Evolutionary conservation across 2,797 vertebrate species (phyloP).

Genomic region (Salarias fasciatus): DNA sequence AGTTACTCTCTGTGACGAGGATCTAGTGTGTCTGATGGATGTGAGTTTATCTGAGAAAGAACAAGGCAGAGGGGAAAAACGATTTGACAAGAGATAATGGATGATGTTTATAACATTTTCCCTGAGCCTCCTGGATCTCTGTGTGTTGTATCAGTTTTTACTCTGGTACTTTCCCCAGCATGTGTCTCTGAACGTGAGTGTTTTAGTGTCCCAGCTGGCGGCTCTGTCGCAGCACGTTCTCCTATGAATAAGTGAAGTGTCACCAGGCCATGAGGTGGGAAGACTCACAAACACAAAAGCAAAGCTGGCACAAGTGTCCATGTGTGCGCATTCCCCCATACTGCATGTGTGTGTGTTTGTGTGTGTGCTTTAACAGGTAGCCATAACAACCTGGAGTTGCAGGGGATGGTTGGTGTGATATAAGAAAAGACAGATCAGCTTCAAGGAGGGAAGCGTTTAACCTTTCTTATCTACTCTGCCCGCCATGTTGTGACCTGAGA

Average conservation of each 20-base stretch:
- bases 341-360: constrained; percentile 7
- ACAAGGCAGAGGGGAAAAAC: not conserved
- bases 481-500: not conserved
- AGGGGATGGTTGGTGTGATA: constrained; percentile 22
- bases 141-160: not conserved
- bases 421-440: constrained; percentile 49
- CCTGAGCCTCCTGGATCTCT: no score
- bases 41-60: not conserved
- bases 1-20: constrained; percentile 21
- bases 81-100: no score
- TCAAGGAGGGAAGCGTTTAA: constrained; percentile 52
- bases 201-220: constrained; percentile 6
- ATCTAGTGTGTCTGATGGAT: constrained; percentile 2
- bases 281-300: not conserved
- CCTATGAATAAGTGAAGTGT: constrained; percentile 24
- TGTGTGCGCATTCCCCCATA: constrained; percentile 13
- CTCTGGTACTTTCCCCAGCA: no score
- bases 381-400: constrained; percentile 53
- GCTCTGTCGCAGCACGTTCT: constrained; percentile 22
- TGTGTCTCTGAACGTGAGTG: not conserved
- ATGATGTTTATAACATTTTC: no score
- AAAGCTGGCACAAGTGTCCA: constrained; percentile 10
- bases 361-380: constrained; percentile 30
- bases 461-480: constrained; percentile 35
- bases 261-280: not conserved